phyloP scores from a whole-genome alignment of 2,888 invertebrate genomes.

The Proisotoma minuta region DNA sequence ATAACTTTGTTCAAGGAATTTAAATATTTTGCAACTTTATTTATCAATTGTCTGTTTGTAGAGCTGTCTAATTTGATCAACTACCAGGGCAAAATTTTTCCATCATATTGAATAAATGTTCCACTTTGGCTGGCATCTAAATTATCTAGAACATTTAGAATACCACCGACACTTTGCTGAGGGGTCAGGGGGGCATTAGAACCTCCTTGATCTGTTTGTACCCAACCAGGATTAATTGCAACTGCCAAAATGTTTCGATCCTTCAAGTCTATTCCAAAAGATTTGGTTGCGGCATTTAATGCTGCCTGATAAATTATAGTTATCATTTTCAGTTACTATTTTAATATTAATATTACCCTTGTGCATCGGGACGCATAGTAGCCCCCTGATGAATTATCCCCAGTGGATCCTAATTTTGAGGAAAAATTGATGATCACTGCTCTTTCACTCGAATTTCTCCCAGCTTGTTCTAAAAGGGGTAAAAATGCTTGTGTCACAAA shows the following conservation, averaged over 20 bases:
- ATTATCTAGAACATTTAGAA: conserved; percentile 62
- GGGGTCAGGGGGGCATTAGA: conserved; percentile 68
- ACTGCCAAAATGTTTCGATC: conserved; percentile 69
- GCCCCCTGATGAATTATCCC: conserved; percentile 68
- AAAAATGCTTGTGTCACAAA: conserved; percentile 65
- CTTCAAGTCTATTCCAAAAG: conserved; percentile 74
- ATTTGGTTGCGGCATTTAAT: conserved; percentile 78
- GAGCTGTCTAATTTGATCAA: too few relatives aligned
- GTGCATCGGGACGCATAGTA: conserved; percentile 80
- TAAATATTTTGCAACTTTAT: too few relatives aligned
- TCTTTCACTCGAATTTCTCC: neutral
- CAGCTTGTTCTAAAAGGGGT: conserved; percentile 18
- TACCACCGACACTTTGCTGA: conserved; percentile 61
- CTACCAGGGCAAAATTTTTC: conserved; percentile 70
- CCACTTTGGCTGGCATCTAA: conserved; percentile 67
- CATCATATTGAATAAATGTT: conserved; percentile 71
- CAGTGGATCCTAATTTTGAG: conserved; percentile 71
- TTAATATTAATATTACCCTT: conserved; percentile 59
- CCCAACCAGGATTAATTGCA: conserved; percentile 84
- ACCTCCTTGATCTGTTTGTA: conserved; percentile 84
- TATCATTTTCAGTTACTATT: conserved; percentile 1
- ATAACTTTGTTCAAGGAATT: too few relatives aligned
- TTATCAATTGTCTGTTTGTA: too few relatives aligned
- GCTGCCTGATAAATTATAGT: conserved; percentile 61
- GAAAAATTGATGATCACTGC: conserved; percentile 68